A percentile compares a stretch with the other conserved stretches of the same genome.
phyloP scores from a whole-genome alignment of 2,113 vertebrate genomes.

The Calypte anna region DNA sequence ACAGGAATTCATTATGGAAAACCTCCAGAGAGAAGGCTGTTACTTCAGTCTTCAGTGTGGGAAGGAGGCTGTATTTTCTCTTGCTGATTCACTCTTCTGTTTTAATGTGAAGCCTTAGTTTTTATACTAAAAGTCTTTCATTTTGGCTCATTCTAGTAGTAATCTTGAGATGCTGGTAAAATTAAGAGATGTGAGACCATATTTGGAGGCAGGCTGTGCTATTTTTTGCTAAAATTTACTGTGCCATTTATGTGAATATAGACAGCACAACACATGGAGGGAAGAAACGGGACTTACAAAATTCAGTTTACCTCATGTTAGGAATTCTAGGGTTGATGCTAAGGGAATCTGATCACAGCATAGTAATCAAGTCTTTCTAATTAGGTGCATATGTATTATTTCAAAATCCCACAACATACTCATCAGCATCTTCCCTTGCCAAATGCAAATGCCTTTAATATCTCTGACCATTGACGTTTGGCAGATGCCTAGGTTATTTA shows the following conservation, averaged over 20 bases:
- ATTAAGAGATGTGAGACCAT: not conserved
- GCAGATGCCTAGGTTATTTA: not conserved
- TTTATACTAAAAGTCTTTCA: not conserved
- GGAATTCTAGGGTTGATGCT: not conserved
- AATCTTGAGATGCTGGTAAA: not conserved
- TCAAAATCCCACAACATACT: not conserved
- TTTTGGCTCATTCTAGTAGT: not conserved
- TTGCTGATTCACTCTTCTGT: conserved; percentile 21
- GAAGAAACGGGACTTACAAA: not conserved
- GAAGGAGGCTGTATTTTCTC: not conserved
- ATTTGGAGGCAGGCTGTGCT: not conserved
- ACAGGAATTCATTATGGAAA: conserved; percentile 74
- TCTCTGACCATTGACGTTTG: not conserved
- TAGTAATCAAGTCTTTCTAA: not conserved
- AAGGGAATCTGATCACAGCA: not conserved
- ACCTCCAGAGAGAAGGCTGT: conserved; percentile 62
- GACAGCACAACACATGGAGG: not conserved
- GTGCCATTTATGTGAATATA: not conserved
- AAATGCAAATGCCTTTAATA: not conserved
- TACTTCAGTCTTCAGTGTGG: conserved; percentile 5
- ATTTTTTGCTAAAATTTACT: not conserved
- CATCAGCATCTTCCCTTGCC: not conserved
- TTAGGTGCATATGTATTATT: not conserved
- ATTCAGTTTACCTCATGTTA: not conserved
- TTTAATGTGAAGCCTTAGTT: not conserved